Conservation (phyloP, 2,113 vertebrate species). For the Laterallus jamaicensis region DNA sequence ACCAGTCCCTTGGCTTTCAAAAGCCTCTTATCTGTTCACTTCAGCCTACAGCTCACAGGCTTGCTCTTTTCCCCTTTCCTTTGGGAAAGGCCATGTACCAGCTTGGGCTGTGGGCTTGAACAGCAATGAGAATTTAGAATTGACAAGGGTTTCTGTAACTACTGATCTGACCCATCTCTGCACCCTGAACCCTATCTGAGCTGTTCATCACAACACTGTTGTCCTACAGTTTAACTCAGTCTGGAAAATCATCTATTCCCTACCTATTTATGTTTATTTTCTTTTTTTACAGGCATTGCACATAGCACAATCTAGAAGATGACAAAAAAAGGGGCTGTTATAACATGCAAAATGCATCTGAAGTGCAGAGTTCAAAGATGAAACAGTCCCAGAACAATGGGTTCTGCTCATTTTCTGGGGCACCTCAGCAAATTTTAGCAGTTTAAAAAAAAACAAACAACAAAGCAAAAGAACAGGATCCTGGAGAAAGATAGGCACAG, state of each 20-base stretch:
- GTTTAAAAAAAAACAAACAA: neutral
- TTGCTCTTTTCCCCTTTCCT: neutral
- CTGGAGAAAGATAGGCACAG: neutral
- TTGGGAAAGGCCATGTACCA: neutral
- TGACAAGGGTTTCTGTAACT: neutral
- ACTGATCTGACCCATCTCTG: neutral
- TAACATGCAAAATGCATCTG: neutral
- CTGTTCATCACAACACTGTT: neutral
- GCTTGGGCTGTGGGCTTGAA: neutral
- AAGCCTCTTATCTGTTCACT: neutral
- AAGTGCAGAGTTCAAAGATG: neutral
- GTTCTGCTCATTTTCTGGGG: neutral
- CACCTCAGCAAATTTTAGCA: neutral
- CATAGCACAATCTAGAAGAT: fast-evolving
- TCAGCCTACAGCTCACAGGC: neutral
- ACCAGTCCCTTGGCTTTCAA: neutral
- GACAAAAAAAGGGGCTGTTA: fast-evolving
- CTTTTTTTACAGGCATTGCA: neutral
- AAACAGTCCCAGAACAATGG: neutral
- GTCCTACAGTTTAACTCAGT: neutral
- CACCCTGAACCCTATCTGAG: neutral
- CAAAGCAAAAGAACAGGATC: neutral
- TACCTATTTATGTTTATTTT: neutral
- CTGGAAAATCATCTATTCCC: neutral
- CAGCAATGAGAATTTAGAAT: neutral